These are phyloP conservation scores for Leistus spinibarbis DNA, from an alignment of 2,888 invertebrate genomes.

Conservation along the genomic window DNA sequence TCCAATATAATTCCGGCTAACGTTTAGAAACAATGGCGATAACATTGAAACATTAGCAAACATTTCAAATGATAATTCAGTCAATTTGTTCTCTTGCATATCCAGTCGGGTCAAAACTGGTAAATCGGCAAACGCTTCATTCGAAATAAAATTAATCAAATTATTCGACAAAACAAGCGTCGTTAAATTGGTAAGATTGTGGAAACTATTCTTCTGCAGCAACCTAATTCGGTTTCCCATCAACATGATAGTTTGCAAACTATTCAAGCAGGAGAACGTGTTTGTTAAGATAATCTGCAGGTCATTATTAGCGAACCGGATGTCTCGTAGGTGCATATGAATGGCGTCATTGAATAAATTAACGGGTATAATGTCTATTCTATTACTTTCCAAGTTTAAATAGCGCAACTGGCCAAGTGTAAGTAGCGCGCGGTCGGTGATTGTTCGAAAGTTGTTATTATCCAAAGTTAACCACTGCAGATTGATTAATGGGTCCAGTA, in stretches of 20 bases:
- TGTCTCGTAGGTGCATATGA: slow-evolving; percentile 75
- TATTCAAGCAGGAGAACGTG: slow-evolving; percentile 74
- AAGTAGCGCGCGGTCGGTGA: slow-evolving; percentile 74
- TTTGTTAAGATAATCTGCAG: slow-evolving; percentile 69
- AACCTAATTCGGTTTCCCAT: slow-evolving; percentile 77
- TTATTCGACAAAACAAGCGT: slow-evolving; percentile 86
- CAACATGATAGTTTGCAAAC: slow-evolving; percentile 78
- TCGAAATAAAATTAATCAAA: slow-evolving; percentile 73
- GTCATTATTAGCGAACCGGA: slow-evolving; percentile 83
- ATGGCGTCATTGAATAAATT: slow-evolving; percentile 71
- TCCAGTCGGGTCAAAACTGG: slow-evolving; percentile 79
- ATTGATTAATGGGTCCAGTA: slow-evolving; percentile 74
- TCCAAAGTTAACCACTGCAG: slow-evolving; percentile 85
- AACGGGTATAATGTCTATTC: slow-evolving; percentile 71
- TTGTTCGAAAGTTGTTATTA: slow-evolving; percentile 81
- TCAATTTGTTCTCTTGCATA: slow-evolving; percentile 78
- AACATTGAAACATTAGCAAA: slow-evolving; percentile 72
- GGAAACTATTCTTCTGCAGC: slow-evolving; percentile 74
- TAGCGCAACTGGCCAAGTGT: slow-evolving; percentile 75
- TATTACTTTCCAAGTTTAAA: slow-evolving; percentile 85
- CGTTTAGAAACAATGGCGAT: slow-evolving; percentile 74
- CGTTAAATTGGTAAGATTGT: slow-evolving; percentile 76
- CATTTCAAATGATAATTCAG: slow-evolving; percentile 68
- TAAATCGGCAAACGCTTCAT: slow-evolving; percentile 75
- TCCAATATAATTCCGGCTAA: slow-evolving; percentile 72